Percentiles rank a stretch among this genome's conserved stretches.
Conservation (phyloP, 2,797 vertebrate species). For the Lacerta viridis region DNA sequence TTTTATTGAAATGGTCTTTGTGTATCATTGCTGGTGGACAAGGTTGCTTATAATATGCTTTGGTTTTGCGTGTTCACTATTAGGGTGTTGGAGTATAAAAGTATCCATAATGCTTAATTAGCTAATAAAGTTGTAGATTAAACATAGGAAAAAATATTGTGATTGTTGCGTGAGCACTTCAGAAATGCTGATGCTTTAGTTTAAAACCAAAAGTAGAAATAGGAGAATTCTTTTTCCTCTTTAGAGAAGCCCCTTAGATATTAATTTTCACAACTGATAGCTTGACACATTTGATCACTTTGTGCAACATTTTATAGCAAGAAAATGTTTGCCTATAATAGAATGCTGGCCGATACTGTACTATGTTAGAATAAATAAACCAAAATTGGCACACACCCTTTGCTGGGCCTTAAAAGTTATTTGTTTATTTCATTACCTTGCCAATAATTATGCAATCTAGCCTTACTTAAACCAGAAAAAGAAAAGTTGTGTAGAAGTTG, state of each 20-base stretch:
- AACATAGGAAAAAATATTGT: neutral
- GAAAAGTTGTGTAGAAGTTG: neutral
- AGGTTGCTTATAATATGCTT: neutral
- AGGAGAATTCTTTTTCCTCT: neutral
- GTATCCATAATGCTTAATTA: neutral
- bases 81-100: neutral
- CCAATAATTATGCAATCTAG: conserved; percentile 2
- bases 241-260: too few relatives aligned
- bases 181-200: neutral
- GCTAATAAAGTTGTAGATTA: neutral
- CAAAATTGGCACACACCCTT: neutral
- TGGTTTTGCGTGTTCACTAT: neutral
- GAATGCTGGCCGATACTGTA: neutral
- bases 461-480: neutral
- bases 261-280: neutral
- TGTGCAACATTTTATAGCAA: neutral
- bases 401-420: neutral
- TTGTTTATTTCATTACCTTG: neutral
- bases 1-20: neutral
- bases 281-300: neutral
- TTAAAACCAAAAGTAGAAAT: neutral
- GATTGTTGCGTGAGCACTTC: neutral
- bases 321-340: neutral
- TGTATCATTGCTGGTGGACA: neutral
- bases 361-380: neutral